Percentiles rank a stretch among this genome's conserved stretches.
Conservation (phyloP, 35 echinoderm and acorn worm genomes). For the Diadema setosum region DNA sequence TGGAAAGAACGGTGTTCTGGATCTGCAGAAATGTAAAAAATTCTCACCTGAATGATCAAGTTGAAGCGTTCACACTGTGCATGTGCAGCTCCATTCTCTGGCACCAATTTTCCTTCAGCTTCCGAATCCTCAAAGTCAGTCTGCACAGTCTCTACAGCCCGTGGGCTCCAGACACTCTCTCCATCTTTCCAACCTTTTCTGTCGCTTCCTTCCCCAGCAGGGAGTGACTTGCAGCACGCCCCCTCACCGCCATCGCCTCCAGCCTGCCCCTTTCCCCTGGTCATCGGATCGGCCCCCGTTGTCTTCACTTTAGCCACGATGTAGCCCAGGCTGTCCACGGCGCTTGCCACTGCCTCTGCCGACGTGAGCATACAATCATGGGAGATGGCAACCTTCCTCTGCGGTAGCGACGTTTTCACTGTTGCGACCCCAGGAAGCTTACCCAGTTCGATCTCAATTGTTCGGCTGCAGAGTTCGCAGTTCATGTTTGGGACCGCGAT, state of each 20-base stretch:
- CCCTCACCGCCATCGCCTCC: too few relatives aligned
- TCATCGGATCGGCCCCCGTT: background rate
- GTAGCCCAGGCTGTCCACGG: background rate
- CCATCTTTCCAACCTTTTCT: too few relatives aligned
- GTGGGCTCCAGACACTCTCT: too few relatives aligned
- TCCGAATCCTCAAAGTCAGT: background rate
- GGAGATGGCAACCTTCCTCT: background rate
- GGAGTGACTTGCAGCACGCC: too few relatives aligned
- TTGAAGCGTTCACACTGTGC: background rate
- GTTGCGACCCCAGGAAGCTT: background rate
- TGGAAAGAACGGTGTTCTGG: too few relatives aligned
- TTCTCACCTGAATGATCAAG: background rate
- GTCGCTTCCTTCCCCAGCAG: too few relatives aligned
- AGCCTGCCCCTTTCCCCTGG: background rate
- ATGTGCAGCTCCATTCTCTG: background rate
- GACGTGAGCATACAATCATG: background rate
- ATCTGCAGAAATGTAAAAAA: too few relatives aligned
- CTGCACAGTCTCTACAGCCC: background rate
- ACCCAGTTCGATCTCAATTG: background rate
- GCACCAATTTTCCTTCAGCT: background rate
- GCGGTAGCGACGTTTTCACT: background rate
- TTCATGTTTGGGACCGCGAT: conserved; percentile 6
- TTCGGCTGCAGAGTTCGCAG: background rate
- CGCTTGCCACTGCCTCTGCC: background rate
- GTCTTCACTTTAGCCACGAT: background rate